Conservation (phyloP, 1,140 invertebrate species). For the Oedothorax gibbosus region DNA sequence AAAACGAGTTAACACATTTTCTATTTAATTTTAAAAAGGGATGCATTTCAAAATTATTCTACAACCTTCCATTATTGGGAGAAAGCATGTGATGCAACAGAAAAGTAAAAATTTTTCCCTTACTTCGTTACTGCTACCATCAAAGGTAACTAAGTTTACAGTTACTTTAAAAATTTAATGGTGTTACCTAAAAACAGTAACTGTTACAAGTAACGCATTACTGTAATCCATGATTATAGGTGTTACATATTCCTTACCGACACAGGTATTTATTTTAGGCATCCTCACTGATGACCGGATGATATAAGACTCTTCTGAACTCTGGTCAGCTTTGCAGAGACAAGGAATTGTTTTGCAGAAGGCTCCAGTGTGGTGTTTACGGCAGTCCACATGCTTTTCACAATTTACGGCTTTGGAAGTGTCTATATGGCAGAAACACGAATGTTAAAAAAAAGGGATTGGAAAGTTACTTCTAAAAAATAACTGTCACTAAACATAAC, state of each 20-base stretch:
- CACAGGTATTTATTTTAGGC: constrained; percentile 33
- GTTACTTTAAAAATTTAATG: too few relatives aligned
- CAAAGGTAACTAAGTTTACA: too few relatives aligned
- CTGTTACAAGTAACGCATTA: neutral
- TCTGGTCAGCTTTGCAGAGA: constrained; percentile 18
- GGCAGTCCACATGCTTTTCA: constrained; percentile 29
- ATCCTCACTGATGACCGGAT: constrained; percentile 24
- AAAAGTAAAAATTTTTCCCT: too few relatives aligned
- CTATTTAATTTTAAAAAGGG: too few relatives aligned
- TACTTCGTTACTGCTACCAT: too few relatives aligned
- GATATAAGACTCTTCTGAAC: constrained; percentile 5
- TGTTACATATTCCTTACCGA: constrained; percentile 10
- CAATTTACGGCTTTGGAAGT: constrained; percentile 31
- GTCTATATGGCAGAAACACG: constrained; percentile 13
- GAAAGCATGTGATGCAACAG: too few relatives aligned
- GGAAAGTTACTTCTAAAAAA: neutral
- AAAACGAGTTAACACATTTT: too few relatives aligned
- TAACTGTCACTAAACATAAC: too few relatives aligned
- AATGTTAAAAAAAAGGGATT: neutral
- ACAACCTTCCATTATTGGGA: too few relatives aligned
- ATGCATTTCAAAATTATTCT: too few relatives aligned
- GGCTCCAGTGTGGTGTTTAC: constrained; percentile 35
- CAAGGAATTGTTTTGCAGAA: constrained; percentile 50
- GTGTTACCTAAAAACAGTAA: too few relatives aligned
- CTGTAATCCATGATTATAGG: neutral